Evolutionary conservation across 2,113 vertebrate species (phyloP), one percentile per base, ranked within the genome.

Genomic region (Orycteropus afer): DNA sequence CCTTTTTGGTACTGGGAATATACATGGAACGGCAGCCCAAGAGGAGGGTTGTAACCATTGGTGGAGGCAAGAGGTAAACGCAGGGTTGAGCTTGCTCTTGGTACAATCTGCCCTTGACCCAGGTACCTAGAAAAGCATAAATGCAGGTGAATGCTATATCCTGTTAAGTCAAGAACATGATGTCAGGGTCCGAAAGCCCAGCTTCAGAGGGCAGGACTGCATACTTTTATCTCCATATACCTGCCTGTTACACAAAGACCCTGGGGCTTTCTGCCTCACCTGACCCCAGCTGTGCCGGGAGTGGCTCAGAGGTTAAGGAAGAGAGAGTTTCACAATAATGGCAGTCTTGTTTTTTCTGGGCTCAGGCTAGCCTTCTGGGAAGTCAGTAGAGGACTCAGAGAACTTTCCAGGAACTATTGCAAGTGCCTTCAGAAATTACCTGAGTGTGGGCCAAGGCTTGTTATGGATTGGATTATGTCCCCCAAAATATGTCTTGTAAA

Each of bases 181-280:
- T 42, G 29, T 14, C 6, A 63, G 51, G 69, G 37, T 37, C 40
- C 29, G 37, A 22, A 51, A 61, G 55, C 17, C 4, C 4, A 42
- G 34, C 7, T 5, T 18, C 51, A 22, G 49, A 81, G 27, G 27
- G 27, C 34, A 13, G 59, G 27, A 32, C 0, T 0, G 18, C n/a
- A 13, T 0, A 5, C 51, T 2, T 29, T 20, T 12, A 20, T 17
- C 32, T 2, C 32, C 25, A 25, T 18, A 0, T 0, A 2, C 51
- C 20, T 7, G 86, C 65, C 27, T 1, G 51, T 0, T 1, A 59
- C 80, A 17, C 2, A 4, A 59, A 17, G 42, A 22, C 89, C 15
- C 32, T 0, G 45, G 45, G 59, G n/a, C n/a, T 40, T n/a, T 34
- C 67, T 13, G n/a, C 17, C 20, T 5, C 34, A 1, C 3, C 53